These are phyloP conservation scores for Holothuria glaberrima DNA, from an alignment of 35 echinoderm and acorn worm genomes.

Conservation along the genomic window DNA sequence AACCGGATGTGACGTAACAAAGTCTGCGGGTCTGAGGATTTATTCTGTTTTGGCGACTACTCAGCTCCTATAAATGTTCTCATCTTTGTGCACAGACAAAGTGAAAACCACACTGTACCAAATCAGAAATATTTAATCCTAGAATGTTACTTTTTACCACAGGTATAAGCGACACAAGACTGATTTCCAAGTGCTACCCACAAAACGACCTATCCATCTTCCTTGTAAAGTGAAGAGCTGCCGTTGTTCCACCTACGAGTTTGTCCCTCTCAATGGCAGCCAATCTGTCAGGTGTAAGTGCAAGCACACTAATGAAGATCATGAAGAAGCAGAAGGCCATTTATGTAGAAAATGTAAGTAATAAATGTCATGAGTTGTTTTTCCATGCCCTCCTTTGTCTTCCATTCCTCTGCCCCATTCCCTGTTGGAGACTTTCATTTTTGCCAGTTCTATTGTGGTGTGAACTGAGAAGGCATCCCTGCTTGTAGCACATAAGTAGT, in stretches of 20 bases:
- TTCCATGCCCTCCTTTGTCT: too few species aligned
- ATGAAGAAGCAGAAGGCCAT: slow-evolving; percentile 71
- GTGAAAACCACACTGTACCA: too few species aligned
- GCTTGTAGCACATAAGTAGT: too few species aligned
- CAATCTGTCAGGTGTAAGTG: slow-evolving; percentile 93
- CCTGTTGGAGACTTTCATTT: not conserved
- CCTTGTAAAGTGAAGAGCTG: slow-evolving; percentile 92
- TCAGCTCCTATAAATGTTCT: too few species aligned
- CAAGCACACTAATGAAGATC: slow-evolving; percentile 91
- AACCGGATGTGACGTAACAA: too few species aligned
- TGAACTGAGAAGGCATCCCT: too few species aligned
- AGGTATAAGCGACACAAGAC: slow-evolving; percentile 99
- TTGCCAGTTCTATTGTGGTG: too few species aligned
- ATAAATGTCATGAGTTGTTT: not conserved
- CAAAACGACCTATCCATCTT: slow-evolving; percentile 76
- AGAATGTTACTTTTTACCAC: not conserved
- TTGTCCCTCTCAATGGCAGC: slow-evolving; percentile 83
- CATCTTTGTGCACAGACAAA: too few species aligned
- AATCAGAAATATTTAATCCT: too few species aligned
- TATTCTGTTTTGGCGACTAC: too few species aligned
- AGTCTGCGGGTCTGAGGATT: too few species aligned
- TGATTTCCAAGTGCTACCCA: slow-evolving; percentile 84
- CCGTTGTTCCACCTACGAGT: slow-evolving; percentile 76
- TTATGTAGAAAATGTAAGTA: slow-evolving; percentile 80
- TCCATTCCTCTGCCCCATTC: not conserved